Base-by-base conservation (phyloP, 2,113 vertebrate genomes). In the Macquaria australasica region DNA sequence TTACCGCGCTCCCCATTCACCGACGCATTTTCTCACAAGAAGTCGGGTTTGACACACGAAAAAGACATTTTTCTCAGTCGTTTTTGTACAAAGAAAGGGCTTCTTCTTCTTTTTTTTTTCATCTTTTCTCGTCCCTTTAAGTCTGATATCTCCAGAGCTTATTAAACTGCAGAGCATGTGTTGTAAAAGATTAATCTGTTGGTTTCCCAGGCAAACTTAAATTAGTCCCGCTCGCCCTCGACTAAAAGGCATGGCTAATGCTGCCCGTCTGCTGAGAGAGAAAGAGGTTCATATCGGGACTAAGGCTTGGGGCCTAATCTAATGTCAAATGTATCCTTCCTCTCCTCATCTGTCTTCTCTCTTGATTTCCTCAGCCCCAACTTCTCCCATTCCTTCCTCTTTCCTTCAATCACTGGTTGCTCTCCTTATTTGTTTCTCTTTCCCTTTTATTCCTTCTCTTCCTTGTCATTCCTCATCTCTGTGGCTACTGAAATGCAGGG, bases 161-260 rank as follows among this genome's bases (percentile, higher is more conserved):
- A 93, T 94, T 94, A 92, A 93, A 91, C 89, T 90, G 80, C 87
- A 73, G 84, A 94, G 93, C 94, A 93, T 93, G 88, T 93, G 93
- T 91, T 93, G 91, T 93, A 94, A 95, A 94, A 94, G 92, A 93
- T 95, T 91, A 91, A 94, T 93, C 88, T 91, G 91, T 89, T 91
- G 87, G 89, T 93, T 95, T 95, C 92, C 92, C 93, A 93, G 90
- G 93, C 89, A 93, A 89, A 90, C 84, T 90, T 87, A 90, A 94
- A 93, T 91, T 73, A 94, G 89, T 92, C 90, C 73, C 84, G 58
- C 87, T 93, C 90, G 50, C 87, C 88, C 91, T 90, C 70, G 7
- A 58, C 90, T 93, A 92, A 92, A 86, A 92, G 84, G 82, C 89
- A 88, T 77, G 76, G 91, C 90, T 93, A 89, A 93, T 92, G 93